A percentile compares a stretch with the other conserved stretches of the same genome.
Evolutionary conservation across 2,888 invertebrate species (phyloP).

Genomic region (Chydorus sphaericus): DNA sequence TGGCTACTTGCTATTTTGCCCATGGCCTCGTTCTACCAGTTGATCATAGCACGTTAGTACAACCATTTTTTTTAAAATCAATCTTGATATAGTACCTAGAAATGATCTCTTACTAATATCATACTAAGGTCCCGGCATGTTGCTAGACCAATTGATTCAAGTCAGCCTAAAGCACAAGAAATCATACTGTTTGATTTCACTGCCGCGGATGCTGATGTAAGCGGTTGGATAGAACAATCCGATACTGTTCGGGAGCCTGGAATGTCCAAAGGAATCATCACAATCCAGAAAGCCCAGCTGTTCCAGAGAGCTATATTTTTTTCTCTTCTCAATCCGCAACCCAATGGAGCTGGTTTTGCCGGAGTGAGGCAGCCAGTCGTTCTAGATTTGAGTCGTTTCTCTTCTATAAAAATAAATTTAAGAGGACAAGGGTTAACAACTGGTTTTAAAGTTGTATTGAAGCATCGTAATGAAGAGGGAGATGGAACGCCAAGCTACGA

Average conservation of each 20-base stretch:
- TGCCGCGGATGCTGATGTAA: constrained; percentile 31
- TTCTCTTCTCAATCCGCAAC: constrained; percentile 46
- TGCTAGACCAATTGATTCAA: too few relatives aligned
- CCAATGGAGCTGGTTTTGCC: constrained; percentile 51
- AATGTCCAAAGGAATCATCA: constrained; percentile 46
- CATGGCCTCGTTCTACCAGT: too few relatives aligned
- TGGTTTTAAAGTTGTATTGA: constrained; percentile 43
- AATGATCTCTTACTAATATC: too few relatives aligned
- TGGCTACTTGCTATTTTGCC: too few relatives aligned
- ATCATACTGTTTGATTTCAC: constrained; percentile 41
- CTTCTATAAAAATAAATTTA: constrained; percentile 37
- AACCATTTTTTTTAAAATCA: too few relatives aligned
- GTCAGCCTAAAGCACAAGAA: too few relatives aligned
- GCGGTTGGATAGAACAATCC: constrained; percentile 45
- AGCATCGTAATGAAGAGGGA: constrained; percentile 40
- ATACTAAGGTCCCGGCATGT: too few relatives aligned
- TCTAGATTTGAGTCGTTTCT: constrained; percentile 36
- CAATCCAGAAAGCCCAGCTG: constrained; percentile 41
- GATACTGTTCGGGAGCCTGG: constrained; percentile 45
- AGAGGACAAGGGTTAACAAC: constrained; percentile 43
- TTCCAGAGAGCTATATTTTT: constrained; percentile 48
- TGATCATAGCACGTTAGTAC: too few relatives aligned
- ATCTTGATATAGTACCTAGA: too few relatives aligned
- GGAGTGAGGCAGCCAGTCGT: constrained; percentile 38
- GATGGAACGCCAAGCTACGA: constrained; percentile 45